Conservation (phyloP, 2,797 vertebrate species). For the Coranthus polyacanthus region DNA sequence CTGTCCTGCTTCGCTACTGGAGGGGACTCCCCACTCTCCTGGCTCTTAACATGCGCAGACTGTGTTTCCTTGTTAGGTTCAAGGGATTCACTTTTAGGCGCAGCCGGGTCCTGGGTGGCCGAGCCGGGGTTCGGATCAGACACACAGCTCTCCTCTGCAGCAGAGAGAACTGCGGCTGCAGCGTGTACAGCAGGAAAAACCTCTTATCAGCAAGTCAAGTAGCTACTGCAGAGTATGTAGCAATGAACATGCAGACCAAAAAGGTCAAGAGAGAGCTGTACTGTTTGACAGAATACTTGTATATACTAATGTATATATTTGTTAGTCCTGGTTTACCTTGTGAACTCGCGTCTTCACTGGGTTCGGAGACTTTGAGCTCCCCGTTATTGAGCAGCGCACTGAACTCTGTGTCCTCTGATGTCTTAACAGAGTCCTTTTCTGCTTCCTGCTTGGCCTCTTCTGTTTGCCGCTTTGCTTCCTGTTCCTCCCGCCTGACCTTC, state of each 20-base stretch:
- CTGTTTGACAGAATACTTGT: neutral
- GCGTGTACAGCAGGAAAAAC: slow-evolving; percentile 5
- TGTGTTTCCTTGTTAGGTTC: slow-evolving; percentile 45
- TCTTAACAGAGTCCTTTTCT: slow-evolving; percentile 72
- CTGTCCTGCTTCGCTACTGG: slow-evolving; percentile 53
- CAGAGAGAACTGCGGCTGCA: slow-evolving; percentile 39
- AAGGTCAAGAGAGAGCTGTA: neutral
- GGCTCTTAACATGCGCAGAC: slow-evolving; percentile 30
- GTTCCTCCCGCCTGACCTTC: slow-evolving; percentile 86
- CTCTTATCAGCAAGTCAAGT: neutral
- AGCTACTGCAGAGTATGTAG: neutral
- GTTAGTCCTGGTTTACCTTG: slow-evolving; percentile 83
- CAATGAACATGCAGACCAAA: neutral
- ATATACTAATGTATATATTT: neutral
- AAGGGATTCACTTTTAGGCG: slow-evolving; percentile 43
- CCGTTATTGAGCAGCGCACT: slow-evolving; percentile 53
- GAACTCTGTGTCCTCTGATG: slow-evolving; percentile 61
- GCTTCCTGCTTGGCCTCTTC: slow-evolving; percentile 81
- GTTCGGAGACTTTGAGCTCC: slow-evolving; percentile 55
- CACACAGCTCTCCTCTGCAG: slow-evolving; percentile 63
- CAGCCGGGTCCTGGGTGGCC: slow-evolving; percentile 20
- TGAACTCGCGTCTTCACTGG: slow-evolving; percentile 66
- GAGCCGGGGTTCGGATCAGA: slow-evolving; percentile 46
- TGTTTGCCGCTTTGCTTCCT: slow-evolving; percentile 81
- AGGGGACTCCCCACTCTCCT: slow-evolving; percentile 45